Evolutionary conservation across 37 sponge, comb jelly and placozoan genomes (phyloP).

Genomic region (Haliclona indistincta): DNA sequence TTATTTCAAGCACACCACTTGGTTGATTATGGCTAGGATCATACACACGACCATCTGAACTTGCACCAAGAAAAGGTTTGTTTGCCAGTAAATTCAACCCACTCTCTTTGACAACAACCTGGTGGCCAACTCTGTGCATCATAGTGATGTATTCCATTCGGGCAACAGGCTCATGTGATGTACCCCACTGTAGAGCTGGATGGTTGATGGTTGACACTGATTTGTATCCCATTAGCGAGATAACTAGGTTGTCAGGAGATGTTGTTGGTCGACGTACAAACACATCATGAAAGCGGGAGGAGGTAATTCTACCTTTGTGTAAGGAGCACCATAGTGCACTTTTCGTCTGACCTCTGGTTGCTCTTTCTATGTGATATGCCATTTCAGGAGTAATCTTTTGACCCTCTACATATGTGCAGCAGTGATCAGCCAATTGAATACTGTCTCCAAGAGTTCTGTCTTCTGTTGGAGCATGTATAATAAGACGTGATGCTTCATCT

Average conservation of each 20-base stretch:
- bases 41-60: conserved; percentile 40
- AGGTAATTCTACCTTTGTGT: background rate
- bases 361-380: conserved; percentile 4
- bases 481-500: too few relatives aligned
- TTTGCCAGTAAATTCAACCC: conserved; percentile 18
- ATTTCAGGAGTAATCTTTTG: background rate
- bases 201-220: conserved; percentile 17
- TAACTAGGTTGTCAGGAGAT: conserved; percentile 8
- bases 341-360: background rate
- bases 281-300: conserved; percentile 23
- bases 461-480: too few relatives aligned
- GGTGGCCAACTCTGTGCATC: background rate
- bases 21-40: conserved; percentile 18
- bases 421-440: too few relatives aligned
- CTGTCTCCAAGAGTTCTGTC: too few relatives aligned
- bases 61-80: conserved; percentile 34
- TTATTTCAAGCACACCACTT: conserved; percentile 26
- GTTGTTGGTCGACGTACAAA: background rate
- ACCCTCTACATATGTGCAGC: background rate
- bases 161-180: conserved; percentile 8
- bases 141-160: conserved; percentile 1
- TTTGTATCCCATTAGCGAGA: conserved; percentile 7
- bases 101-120: background rate
- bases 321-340: conserved; percentile 4
- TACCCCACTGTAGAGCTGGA: conserved; percentile 24